Conservation (phyloP, 1,140 invertebrate species). For the Geopemphigus sp. region DNA sequence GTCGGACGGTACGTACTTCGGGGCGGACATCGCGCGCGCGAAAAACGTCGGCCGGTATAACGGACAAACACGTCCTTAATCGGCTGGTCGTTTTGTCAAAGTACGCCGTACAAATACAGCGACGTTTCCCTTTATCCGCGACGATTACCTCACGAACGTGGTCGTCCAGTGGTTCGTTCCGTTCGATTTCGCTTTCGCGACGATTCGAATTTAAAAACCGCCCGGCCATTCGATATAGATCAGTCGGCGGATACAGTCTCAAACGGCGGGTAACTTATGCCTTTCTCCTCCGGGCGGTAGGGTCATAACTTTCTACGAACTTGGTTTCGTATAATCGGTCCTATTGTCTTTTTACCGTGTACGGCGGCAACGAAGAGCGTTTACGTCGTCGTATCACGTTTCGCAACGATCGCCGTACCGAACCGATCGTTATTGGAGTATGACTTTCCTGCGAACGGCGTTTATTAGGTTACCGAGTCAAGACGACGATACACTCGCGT, state of each 20-base stretch:
- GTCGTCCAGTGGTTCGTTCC: conserved; percentile 15
- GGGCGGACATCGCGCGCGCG: no score
- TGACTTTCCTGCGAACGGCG: not conserved
- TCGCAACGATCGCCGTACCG: not conserved
- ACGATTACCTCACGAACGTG: conserved; percentile 6
- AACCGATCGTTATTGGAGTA: conserved; percentile 14
- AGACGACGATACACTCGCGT: no score
- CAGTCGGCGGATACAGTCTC: not conserved
- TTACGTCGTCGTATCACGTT: no score
- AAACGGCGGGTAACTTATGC: conserved; percentile 31
- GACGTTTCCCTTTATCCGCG: not conserved
- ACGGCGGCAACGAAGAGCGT: no score
- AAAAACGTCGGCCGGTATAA: no score
- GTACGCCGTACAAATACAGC: no score
- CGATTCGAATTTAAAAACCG: conserved; percentile 20
- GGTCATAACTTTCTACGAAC: conserved; percentile 29
- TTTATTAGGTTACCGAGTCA: no score
- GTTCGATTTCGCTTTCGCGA: conserved; percentile 35
- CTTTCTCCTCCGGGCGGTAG: conserved; percentile 37
- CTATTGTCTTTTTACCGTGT: conserved; percentile 25
- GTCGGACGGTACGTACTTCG: not conserved
- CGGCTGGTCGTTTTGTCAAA: no score
- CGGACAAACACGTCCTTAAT: no score
- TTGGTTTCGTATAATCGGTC: conserved; percentile 6
- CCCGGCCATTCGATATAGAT: conserved; percentile 31